phyloP scores from a whole-genome alignment of 2,113 vertebrate genomes.

The Forbesichthys agassizii region DNA sequence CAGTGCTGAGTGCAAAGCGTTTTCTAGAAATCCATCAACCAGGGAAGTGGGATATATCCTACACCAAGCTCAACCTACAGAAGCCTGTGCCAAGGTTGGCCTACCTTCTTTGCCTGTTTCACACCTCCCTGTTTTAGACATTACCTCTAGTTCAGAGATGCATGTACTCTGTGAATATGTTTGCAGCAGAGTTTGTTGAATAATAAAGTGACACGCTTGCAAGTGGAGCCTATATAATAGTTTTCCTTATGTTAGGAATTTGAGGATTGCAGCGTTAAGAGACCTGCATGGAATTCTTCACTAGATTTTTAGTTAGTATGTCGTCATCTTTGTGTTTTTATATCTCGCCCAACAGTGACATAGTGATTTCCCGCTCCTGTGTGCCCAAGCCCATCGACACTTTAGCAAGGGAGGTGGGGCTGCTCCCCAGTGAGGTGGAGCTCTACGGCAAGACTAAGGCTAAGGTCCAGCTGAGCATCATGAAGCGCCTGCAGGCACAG shows the following conservation, averaged over 20 bases:
- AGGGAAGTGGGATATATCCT: constrained; percentile 88
- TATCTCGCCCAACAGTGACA: constrained; percentile 80
- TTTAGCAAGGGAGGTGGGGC: constrained; percentile 86
- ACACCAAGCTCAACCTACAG: constrained; percentile 81
- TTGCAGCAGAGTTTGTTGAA: background rate
- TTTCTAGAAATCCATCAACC: constrained; percentile 84
- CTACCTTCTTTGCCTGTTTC: background rate
- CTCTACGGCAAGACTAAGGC: constrained; percentile 93
- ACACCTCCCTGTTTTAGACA: background rate
- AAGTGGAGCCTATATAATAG: background rate
- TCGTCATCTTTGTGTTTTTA: background rate
- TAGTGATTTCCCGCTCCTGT: constrained; percentile 89
- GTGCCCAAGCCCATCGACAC: constrained; percentile 83
- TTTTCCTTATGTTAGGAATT: background rate
- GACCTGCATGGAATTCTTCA: background rate
- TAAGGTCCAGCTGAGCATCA: constrained; percentile 84
- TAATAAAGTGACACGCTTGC: background rate
- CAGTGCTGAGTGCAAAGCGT: constrained; percentile 88
- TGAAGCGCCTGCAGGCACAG: constrained; percentile 84
- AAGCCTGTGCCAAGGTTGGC: constrained; percentile 90
- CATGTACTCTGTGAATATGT: background rate
- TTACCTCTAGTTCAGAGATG: background rate
- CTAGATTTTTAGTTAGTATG: background rate
- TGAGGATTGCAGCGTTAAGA: background rate
- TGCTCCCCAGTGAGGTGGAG: constrained; percentile 89